phyloP scores from a whole-genome alignment of 2,888 invertebrate species.

The Ectobius pallidus region DNA sequence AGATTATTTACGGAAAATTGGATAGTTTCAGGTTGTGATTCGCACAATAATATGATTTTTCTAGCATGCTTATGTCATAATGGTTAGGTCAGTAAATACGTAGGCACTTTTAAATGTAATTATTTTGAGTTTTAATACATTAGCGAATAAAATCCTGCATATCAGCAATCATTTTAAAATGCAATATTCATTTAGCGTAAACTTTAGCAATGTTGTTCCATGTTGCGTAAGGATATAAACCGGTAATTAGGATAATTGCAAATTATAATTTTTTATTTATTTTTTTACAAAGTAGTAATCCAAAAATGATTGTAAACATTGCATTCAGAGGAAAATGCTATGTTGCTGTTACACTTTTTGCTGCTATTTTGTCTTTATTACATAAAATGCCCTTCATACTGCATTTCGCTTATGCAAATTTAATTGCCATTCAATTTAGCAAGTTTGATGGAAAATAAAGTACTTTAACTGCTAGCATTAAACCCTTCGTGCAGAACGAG shows the following conservation, averaged over 20 bases:
- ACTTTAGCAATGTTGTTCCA: background rate
- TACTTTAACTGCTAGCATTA: too few relatives aligned
- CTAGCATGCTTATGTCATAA: background rate
- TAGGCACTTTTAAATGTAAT: background rate
- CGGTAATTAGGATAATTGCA: background rate
- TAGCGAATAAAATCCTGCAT: background rate
- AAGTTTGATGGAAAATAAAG: too few relatives aligned
- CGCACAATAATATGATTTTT: background rate
- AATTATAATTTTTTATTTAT: background rate
- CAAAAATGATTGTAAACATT: background rate
- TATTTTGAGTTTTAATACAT: constrained; percentile 2
- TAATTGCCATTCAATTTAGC: background rate
- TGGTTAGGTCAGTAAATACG: background rate
- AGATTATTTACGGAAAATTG: background rate
- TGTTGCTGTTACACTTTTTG: background rate
- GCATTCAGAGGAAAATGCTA: background rate
- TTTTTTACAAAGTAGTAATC: background rate
- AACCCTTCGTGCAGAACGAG: too few relatives aligned
- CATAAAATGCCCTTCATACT: background rate
- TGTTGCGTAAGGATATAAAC: background rate
- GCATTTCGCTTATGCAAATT: background rate
- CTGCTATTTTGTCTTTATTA: background rate
- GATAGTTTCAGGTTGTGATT: background rate
- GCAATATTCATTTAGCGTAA: background rate
- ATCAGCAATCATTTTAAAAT: background rate